phyloP scores from a whole-genome alignment of 1,140 invertebrate genomes.

The Halesus radiatus region DNA sequence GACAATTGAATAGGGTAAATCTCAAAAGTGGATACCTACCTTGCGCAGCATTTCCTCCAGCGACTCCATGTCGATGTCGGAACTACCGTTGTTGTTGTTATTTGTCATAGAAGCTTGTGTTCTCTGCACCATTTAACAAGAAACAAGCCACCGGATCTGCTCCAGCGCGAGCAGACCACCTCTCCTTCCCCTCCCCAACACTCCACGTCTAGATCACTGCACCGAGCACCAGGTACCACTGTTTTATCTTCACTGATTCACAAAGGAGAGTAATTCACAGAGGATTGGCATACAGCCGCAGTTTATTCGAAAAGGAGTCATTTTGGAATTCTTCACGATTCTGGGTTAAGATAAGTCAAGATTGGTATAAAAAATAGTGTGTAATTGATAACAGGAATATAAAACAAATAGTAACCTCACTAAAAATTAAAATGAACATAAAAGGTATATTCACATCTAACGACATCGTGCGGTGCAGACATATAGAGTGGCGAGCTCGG shows the following conservation, averaged over 20 bases:
- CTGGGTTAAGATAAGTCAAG: not conserved
- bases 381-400: not conserved
- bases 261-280: not conserved
- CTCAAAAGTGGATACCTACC: constrained; percentile 64
- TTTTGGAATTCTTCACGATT: not conserved
- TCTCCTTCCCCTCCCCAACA: not conserved
- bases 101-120: constrained; percentile 69
- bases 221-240: not conserved
- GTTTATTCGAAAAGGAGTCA: constrained; percentile 17
- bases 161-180: constrained; percentile 2
- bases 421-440: too few species aligned
- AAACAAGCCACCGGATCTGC: not conserved
- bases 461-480: too few species aligned
- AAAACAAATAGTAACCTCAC: too few species aligned
- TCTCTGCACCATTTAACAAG: constrained; percentile 58
- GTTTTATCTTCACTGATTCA: too few species aligned
- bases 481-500: too few species aligned
- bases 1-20: too few species aligned
- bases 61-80: constrained; percentile 83
- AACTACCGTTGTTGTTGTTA: constrained; percentile 72
- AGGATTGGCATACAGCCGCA: not conserved
- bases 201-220: not conserved
- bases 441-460: too few species aligned
- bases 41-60: constrained; percentile 86
- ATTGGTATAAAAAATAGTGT: not conserved